A percentile compares a stretch with the other conserved stretches of the same genome.
Evolutionary conservation across 1,140 invertebrate genomes (phyloP).

Genomic region (Scaptomyza hsui): DNA sequence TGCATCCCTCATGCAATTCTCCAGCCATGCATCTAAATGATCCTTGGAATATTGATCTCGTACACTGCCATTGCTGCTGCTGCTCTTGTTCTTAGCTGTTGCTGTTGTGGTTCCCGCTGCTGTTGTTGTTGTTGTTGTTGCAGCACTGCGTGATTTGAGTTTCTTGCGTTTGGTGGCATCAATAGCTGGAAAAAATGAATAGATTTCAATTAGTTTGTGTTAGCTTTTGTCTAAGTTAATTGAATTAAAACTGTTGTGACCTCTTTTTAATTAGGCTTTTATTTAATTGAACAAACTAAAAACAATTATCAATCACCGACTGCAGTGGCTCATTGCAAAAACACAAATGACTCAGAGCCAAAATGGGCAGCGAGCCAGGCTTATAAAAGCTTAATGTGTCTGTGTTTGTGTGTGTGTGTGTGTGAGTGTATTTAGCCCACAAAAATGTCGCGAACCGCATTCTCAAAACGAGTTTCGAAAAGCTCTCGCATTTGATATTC

Average conservation of each 20-base stretch:
- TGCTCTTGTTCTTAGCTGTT: slow-evolving; percentile 16
- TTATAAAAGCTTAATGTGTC: slow-evolving; percentile 4
- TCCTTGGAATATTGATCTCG: slow-evolving; percentile 71
- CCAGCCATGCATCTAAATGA: slow-evolving; percentile 80
- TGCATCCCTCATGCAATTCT: slow-evolving; percentile 79
- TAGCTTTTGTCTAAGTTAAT: background rate
- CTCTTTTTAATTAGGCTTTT: background rate
- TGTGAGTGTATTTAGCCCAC: slow-evolving; percentile 62
- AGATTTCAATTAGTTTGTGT: background rate
- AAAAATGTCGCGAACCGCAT: slow-evolving; percentile 61
- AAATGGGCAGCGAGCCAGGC: slow-evolving; percentile 18
- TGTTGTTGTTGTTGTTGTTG: slow-evolving; percentile 18
- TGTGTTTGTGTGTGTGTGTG: no score
- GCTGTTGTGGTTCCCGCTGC: slow-evolving; percentile 19
- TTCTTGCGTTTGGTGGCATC: slow-evolving; percentile 76
- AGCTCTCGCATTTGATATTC: slow-evolving; percentile 20
- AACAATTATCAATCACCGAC: slow-evolving; percentile 24
- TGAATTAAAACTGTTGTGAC: slow-evolving; percentile 3
- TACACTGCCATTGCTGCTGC: slow-evolving; percentile 33
- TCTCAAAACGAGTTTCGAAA: slow-evolving; percentile 63
- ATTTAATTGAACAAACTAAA: background rate
- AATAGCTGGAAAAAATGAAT: slow-evolving; percentile 31
- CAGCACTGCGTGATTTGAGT: slow-evolving; percentile 70
- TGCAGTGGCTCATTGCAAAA: slow-evolving; percentile 56
- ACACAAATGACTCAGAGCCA: slow-evolving; percentile 59